Base-by-base conservation (phyloP, 2,888 invertebrate genomes). In the Chouioia cunea region DNA sequence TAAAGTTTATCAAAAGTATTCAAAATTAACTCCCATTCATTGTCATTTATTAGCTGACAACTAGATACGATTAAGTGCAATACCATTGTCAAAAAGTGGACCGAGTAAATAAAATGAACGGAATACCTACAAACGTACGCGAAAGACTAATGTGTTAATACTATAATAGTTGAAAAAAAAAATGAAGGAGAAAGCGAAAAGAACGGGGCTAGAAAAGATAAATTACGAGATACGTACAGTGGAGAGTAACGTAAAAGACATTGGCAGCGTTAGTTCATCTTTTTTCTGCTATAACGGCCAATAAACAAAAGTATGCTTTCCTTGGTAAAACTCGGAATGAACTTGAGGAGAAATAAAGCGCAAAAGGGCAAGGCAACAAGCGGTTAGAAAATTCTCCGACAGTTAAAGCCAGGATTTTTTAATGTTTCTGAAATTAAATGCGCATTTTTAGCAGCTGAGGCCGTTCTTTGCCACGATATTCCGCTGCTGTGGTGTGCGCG, bases 371-470 rank as follows among this genome's bases (percentile, higher is more conserved):
- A 36, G 36, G 36, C 36, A n/a, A n/a, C n/a, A 36, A 36, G 36
- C 36, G 36, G 36, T 36, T 36, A 36, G 36, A 36, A 3, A 36
- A 36, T 36, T 36, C 36, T 36, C 12, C 36, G 36, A 36, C 36
- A 36, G 36, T 36, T 36, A 36, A 36, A 36, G 36, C 36, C 36
- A 12, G 36, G 59, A 20, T 36, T 54, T 59, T 36, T 67, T 60
- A 67, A 67, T 67, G 67, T 54, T 67, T 64, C 62, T 53, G 20
- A 69, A 69, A 69, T 69, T 57, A 64, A 64, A 69, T 69, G 69
- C 69, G 69, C 69, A 69, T 69, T 69, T 69, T 69, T 63, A 69
- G 46, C 52, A 62, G 56, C 20, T 2, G 10, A 14, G 6, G n/a
- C 54, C 23, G n/a, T n/a, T n/a, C n/a, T n/a, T n/a, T n/a, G 8